Conservation (phyloP, 1,140 invertebrate species). For the Nasonia vitripennis region DNA sequence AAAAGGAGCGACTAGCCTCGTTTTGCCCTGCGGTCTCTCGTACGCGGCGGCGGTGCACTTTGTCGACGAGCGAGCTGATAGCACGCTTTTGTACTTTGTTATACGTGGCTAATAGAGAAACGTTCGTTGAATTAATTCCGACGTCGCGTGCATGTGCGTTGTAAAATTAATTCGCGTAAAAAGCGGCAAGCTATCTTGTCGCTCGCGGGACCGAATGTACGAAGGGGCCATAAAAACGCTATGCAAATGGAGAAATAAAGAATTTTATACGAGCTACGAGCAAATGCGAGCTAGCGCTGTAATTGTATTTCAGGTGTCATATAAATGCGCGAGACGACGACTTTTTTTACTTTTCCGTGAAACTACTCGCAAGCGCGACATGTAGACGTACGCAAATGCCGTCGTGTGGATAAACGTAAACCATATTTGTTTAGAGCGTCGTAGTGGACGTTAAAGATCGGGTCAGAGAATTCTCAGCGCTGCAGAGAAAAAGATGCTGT, state of each 20-base stretch:
- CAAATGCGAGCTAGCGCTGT: neutral
- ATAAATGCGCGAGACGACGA: neutral
- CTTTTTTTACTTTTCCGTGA: neutral
- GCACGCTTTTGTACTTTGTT: neutral
- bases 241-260: constrained; percentile 1
- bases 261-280: neutral
- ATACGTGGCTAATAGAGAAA: neutral
- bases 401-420: constrained; percentile 16
- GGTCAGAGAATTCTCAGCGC: neutral
- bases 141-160: neutral
- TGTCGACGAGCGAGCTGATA: neutral
- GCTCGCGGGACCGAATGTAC: neutral
- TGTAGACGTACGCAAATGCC: too few species aligned
- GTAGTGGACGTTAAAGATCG: constrained; percentile 1
- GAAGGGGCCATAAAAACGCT: neutral
- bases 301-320: constrained; percentile 35
- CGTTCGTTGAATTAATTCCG: neutral
- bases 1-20: neutral
- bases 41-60: neutral
- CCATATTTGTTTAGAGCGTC: constrained; percentile 22
- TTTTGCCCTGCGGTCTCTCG: neutral
- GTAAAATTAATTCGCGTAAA: neutral
- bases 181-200: neutral
- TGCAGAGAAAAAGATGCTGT: neutral
- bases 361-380: neutral